A percentile compares a stretch with the other conserved stretches of the same genome.
phyloP scores from a whole-genome alignment of 2,888 invertebrate species.

The Hyposoter didymator region DNA sequence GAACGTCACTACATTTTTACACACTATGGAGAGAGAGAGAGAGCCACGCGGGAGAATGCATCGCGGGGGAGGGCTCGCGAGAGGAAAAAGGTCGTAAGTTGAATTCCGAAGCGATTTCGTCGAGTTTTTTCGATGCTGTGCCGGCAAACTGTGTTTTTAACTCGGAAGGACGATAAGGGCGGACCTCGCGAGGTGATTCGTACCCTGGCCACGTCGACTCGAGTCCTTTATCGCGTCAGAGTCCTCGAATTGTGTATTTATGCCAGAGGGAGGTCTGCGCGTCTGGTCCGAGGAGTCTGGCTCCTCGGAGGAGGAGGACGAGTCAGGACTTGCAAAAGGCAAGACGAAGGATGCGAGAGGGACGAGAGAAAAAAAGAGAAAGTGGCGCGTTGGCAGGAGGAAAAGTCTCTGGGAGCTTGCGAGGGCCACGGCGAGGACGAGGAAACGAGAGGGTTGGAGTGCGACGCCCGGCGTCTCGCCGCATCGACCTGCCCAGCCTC shows the following conservation, averaged over 20 bases:
- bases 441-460: slow-evolving; percentile 76
- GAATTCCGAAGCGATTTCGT: not conserved
- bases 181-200: not conserved
- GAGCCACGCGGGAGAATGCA: slow-evolving; percentile 6
- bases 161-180: not conserved
- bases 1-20: slow-evolving; percentile 30
- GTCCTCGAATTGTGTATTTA: slow-evolving; percentile 20
- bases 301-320: not conserved
- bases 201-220: not conserved
- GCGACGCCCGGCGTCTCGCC: slow-evolving; percentile 84
- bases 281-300: slow-evolving; percentile 23
- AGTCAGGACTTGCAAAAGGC: not conserved
- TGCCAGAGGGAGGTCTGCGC: slow-evolving; percentile 4
- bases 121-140: not conserved
- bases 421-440: slow-evolving; percentile 27
- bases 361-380: not conserved
- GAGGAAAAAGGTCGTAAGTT: slow-evolving; percentile 10
- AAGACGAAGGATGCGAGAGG: not conserved
- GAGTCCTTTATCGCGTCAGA: not conserved
- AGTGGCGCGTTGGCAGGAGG: slow-evolving; percentile 24
- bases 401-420: slow-evolving; percentile 40
- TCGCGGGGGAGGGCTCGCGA: not conserved
- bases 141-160: not conserved
- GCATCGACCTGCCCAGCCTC: slow-evolving; percentile 81
- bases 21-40: not conserved